Base-by-base conservation (phyloP, 2,888 invertebrate species). In the Drosophila multiciliata region DNA sequence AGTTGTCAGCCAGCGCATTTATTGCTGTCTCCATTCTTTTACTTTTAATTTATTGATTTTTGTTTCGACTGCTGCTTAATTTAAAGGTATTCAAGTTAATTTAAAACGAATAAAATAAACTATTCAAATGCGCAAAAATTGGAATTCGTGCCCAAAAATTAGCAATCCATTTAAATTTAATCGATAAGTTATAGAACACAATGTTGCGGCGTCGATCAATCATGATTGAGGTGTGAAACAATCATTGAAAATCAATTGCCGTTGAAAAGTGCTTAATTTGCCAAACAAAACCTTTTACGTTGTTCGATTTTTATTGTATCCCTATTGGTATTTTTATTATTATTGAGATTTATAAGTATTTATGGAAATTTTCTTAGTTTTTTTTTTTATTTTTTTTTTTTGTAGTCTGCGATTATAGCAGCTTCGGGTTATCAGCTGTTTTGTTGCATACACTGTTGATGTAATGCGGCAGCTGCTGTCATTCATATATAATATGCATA, bases 391-490 rank as follows among this genome's bases (percentile, higher is more conserved):
- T n/a, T 64, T 3, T 33, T 52, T 15, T 29, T 40, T 66, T 65
- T 64, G 48, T 33, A 36, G 58, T 50, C 63, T 62, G 70, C 64
- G 83, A 63, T 71, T 79, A 59, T 17, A 70, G 35, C 87, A 80
- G 66, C 83, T 87, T 89, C 42, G 55, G 87, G 60, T 84, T 83
- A 83, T 83, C 87, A 80, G 69, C 66, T 62, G 63, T 45, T 63
- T 58, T 35, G 26, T 20, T 59, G 53, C 50, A 53, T 15, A 35
- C 26, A 35, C 32, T 29, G 36, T 62, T 58, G 55, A 70, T 68
- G 67, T 70, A 74, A 65, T 52, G 55, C 57, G 67, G 9, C 69
- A 69, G 61, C 75, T 59, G 66, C 67, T 54, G 78, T 62, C 70
- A 73, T 53, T 54, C 66, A 54, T 60, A 72, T 74, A 69, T 48